These are phyloP conservation scores for Musca vetustissima DNA, from an alignment of 1,140 invertebrate genomes.

Conservation along the genomic window DNA sequence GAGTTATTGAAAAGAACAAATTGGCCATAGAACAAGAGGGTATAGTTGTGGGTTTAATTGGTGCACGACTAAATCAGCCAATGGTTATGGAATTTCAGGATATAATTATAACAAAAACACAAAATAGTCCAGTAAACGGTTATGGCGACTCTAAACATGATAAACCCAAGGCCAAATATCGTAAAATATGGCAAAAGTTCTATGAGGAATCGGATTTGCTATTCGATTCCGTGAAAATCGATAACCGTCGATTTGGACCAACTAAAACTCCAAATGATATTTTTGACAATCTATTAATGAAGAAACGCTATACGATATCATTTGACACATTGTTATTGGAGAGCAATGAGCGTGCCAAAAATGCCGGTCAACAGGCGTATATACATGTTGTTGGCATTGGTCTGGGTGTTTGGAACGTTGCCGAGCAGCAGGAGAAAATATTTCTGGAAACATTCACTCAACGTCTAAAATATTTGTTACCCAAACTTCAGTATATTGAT, in stretches of 20 bases:
- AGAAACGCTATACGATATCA: conserved; percentile 43
- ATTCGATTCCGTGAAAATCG: conserved; percentile 2
- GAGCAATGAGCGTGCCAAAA: conserved; percentile 32
- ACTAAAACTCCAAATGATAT: background rate
- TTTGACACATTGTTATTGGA: conserved; percentile 47
- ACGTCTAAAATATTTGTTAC: conserved; percentile 37
- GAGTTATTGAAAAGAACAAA: conserved; percentile 46
- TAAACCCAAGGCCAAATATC: conserved; percentile 30
- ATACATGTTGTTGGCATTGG: conserved; percentile 48
- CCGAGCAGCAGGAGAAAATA: conserved; percentile 34
- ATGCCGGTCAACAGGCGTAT: conserved; percentile 37
- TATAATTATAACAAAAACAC: conserved; percentile 57
- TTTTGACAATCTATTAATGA: conserved; percentile 45
- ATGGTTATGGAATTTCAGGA: conserved; percentile 64
- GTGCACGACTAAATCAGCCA: conserved; percentile 57
- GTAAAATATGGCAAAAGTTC: conserved; percentile 43
- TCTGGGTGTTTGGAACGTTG: conserved; percentile 42
- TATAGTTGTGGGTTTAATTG: conserved; percentile 56
- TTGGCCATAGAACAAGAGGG: conserved; percentile 38
- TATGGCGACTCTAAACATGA: conserved; percentile 39
- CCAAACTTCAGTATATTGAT: conserved; percentile 36
- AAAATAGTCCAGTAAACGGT: conserved; percentile 59
- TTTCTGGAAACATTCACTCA: conserved; percentile 47
- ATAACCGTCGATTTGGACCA: conserved; percentile 31
- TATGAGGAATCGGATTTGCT: conserved; percentile 41